A percentile compares a stretch with the other conserved stretches of the same genome.
Conservation (phyloP, 1,140 invertebrate species). For the Psix sp. region DNA sequence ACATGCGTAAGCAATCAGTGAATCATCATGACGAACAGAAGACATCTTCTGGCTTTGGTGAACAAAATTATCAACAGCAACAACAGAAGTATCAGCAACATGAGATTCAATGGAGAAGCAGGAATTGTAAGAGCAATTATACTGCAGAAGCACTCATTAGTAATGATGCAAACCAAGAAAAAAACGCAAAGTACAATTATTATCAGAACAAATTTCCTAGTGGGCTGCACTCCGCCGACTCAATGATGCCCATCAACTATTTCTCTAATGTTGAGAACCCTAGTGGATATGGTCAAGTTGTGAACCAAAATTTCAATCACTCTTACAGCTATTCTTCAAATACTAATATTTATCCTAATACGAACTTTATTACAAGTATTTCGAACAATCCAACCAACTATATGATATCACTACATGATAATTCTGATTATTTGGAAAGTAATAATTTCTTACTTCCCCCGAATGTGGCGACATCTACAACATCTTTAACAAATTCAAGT, state of each 20-base stretch:
- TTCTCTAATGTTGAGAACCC: constrained; percentile 72
- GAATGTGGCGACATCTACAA: constrained; percentile 60
- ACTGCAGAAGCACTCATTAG: constrained; percentile 80
- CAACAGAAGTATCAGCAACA: constrained; percentile 73
- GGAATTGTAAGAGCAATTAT: constrained; percentile 79
- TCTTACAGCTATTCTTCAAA: constrained; percentile 74
- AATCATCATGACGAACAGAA: constrained; percentile 71
- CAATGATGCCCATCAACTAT: constrained; percentile 74
- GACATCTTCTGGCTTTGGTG: constrained; percentile 59
- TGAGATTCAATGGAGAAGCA: constrained; percentile 70
- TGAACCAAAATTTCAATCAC: constrained; percentile 75
- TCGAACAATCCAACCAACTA: constrained; percentile 73
- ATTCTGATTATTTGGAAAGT: constrained; percentile 72
- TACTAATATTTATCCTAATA: constrained; percentile 73
- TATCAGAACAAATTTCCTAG: constrained; percentile 72
- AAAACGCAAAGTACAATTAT: constrained; percentile 74
- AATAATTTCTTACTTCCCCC: constrained; percentile 71
- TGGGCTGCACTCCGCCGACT: constrained; percentile 61
- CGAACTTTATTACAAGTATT: constrained; percentile 74
- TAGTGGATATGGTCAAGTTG: constrained; percentile 70
- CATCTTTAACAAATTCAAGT: constrained; percentile 52
- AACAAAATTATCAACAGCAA: constrained; percentile 68
- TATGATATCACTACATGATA: constrained; percentile 75
- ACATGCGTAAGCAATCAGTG: constrained; percentile 68
- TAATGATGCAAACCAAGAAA: constrained; percentile 70